Percentiles rank a stretch among this genome's conserved stretches.
Evolutionary conservation across 30 jellyfish, hydroid and myxozoan species (phyloP).

Genomic region (Hydractinia echinata): DNA sequence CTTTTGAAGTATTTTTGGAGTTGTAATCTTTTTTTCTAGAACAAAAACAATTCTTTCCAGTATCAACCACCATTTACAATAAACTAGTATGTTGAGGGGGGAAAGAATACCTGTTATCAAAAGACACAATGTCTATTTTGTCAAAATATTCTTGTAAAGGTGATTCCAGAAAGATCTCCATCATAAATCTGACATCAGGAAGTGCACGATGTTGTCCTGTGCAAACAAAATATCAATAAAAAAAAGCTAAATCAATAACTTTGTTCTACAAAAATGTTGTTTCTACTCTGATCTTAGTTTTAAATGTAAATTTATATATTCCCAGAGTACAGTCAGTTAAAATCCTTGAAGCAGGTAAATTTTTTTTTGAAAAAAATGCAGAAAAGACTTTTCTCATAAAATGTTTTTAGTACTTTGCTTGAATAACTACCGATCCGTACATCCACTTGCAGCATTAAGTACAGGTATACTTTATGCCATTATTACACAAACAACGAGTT

Average conservation of each 20-base stretch:
- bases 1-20: slow-evolving; percentile 13
- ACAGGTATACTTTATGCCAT: too few species aligned
- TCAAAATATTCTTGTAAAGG: slow-evolving; percentile 3
- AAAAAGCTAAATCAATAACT: not conserved
- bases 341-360: too few species aligned
- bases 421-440: too few species aligned
- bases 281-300: too few species aligned
- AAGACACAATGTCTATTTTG: not conserved
- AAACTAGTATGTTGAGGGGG: not conserved
- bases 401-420: too few species aligned
- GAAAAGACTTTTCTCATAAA: too few species aligned
- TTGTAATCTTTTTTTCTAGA: slow-evolving; percentile 3
- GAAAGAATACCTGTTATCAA: not conserved
- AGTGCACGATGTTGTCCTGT: slow-evolving; percentile 26
- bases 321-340: too few species aligned
- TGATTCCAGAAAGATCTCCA: slow-evolving; percentile 15
- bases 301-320: too few species aligned
- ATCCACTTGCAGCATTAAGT: too few species aligned
- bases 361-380: too few species aligned
- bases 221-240: not conserved
- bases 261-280: too few species aligned
- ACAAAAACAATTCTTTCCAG: not conserved
- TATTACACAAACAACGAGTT: too few species aligned
- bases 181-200: slow-evolving; percentile 24
- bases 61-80: not conserved